phyloP scores from a whole-genome alignment of 2,888 invertebrate genomes.

The Pardosa pseudoannulata region DNA sequence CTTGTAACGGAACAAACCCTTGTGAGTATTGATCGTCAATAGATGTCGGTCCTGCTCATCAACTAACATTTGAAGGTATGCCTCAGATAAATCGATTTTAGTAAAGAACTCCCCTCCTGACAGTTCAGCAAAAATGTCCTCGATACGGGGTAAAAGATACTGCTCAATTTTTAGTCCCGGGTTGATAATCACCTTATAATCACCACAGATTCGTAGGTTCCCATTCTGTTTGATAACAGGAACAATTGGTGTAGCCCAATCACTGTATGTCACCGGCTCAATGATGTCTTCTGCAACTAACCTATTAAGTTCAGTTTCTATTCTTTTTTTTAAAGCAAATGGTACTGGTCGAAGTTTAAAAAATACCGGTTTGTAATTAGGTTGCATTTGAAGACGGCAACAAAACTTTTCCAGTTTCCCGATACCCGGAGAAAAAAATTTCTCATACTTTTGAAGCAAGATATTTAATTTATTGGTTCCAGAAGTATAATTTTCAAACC shows the following conservation, averaged over 20 bases:
- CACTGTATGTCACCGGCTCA: slow-evolving; percentile 42
- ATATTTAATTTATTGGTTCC: slow-evolving; percentile 47
- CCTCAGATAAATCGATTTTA: slow-evolving; percentile 75
- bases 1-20: slow-evolving; percentile 76
- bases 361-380: slow-evolving; percentile 43
- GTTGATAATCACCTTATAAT: slow-evolving; percentile 76
- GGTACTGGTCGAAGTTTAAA: slow-evolving; percentile 45
- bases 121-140: slow-evolving; percentile 75
- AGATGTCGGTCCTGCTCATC: slow-evolving; percentile 75
- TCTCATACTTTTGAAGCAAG: slow-evolving; percentile 47
- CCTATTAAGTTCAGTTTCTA: slow-evolving; percentile 42
- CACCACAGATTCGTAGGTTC: slow-evolving; percentile 75
- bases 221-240: slow-evolving; percentile 45
- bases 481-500: slow-evolving; percentile 44
- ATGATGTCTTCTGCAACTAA: slow-evolving; percentile 46
- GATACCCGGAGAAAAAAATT: slow-evolving; percentile 35
- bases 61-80: slow-evolving; percentile 77
- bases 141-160: slow-evolving; percentile 75
- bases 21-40: slow-evolving; percentile 76
- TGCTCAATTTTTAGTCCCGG: slow-evolving; percentile 74
- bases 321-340: slow-evolving; percentile 47
- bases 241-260: slow-evolving; percentile 46
- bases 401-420: slow-evolving; percentile 48
- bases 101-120: slow-evolving; percentile 74
- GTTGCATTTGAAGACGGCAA: slow-evolving; percentile 44